Base-by-base conservation (phyloP, 64 coral and sea anemone genomes). In the Orbicella faveolata region DNA sequence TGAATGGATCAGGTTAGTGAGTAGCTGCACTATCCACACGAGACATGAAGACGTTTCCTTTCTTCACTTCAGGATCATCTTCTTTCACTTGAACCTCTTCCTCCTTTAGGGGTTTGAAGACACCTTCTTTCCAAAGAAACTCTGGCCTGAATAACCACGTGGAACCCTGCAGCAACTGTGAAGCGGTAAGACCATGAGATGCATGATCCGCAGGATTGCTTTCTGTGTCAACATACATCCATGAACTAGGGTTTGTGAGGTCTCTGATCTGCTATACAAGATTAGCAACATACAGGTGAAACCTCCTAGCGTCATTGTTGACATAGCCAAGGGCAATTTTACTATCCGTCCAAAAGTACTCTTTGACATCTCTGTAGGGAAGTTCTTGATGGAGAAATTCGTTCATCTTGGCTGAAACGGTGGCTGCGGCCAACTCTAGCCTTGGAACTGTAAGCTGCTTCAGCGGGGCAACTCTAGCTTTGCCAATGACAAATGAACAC, bases 41-140 rank as follows among this genome's bases (percentile, higher is more conserved):
- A 75, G 26, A 75, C 33, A 13, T 36, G 73, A 75, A 36, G 33
- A 75, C 73, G 16, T 11, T 34, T 75, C 26, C 73, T 4, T 75
- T 75, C 73, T 34, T 75, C 33, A 75, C 73, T 36, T 75, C 26
- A 75, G 73, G 73, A 36, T 75, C 73, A 75, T 34, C 36, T 75
- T 36, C 73, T 25, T 25, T 75, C 30, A 75, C 73, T 75, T 75
- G 26, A 75, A 75, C 34, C 33, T 75, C 73, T 75, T 36, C 73
- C 15, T 36, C 34, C 34, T 75, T 75, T 34, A 36, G 30, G 36
- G 74, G 74, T 16, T 37, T 8, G 35, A 75, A 75, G 34, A 34
- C 6, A 36, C 74, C 74, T 36, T 34, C 36, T 16, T 75, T 75
- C 73, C 73, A 75, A 75, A 75, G 73, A 75, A 75, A 75, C 33